Evolutionary conservation across 2,888 invertebrate species (phyloP).

Genomic region (Geotrupes spiniger): DNA sequence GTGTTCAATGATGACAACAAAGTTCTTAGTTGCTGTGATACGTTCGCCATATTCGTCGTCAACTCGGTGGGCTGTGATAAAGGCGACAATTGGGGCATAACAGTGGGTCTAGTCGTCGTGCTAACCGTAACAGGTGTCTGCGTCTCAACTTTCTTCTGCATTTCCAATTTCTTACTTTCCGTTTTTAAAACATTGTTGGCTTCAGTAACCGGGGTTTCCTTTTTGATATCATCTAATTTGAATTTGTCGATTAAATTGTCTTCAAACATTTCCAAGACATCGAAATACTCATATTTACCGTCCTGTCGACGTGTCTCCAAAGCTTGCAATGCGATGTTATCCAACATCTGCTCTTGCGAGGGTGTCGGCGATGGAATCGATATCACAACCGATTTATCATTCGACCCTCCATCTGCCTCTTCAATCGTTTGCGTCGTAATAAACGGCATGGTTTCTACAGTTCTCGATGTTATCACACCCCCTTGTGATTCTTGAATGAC

Average conservation of each 20-base stretch:
- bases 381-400: conserved; percentile 64
- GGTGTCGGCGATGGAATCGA: conserved; percentile 66
- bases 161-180: background rate
- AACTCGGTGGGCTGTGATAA: conserved; percentile 70
- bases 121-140: conserved; percentile 35
- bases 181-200: background rate
- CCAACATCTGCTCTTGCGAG: conserved; percentile 62
- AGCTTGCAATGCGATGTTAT: conserved; percentile 62
- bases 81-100: conserved; percentile 67
- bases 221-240: conserved; percentile 9
- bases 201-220: conserved; percentile 1
- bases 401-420: conserved; percentile 57
- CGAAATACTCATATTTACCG: conserved; percentile 63
- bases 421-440: conserved; percentile 58
- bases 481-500: conserved; percentile 45
- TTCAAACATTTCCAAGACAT: conserved; percentile 68
- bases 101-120: conserved; percentile 46
- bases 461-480: conserved; percentile 39
- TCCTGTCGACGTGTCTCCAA: conserved; percentile 55
- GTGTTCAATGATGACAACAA: conserved; percentile 65
- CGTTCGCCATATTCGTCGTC: conserved; percentile 69
- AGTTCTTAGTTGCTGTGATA: conserved; percentile 65
- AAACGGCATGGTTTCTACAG: conserved; percentile 55
- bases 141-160: conserved; percentile 22
- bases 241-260: conserved; percentile 52